A percentile compares a stretch with the other conserved stretches of the same genome.
phyloP scores from a whole-genome alignment of 1,140 invertebrate species.

The Drosophila arizonae region DNA sequence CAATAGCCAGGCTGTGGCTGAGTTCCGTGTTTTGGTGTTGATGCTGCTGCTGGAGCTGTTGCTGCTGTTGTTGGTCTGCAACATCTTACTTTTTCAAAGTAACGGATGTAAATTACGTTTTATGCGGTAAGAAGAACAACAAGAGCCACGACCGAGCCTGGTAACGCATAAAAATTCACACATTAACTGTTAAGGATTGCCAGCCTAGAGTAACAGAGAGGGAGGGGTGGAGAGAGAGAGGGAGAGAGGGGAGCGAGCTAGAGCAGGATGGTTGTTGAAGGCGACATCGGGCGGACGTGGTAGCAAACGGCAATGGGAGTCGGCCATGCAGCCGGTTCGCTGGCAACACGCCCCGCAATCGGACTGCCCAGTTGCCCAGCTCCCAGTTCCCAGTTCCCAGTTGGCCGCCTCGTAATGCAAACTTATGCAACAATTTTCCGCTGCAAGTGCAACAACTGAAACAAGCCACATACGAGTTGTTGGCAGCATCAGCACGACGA shows the following conservation, averaged over 20 bases:
- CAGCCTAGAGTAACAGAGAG: neutral
- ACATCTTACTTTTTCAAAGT: conserved; percentile 55
- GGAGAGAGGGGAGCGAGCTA: neutral
- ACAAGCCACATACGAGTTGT: conserved; percentile 57
- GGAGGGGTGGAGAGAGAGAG: neutral
- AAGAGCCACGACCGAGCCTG: conserved; percentile 61
- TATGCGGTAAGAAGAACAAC: conserved; percentile 76
- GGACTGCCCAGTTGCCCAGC: conserved; percentile 16
- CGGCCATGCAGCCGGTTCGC: conserved; percentile 70
- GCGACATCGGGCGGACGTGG: conserved; percentile 11
- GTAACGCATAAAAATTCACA: conserved; percentile 81
- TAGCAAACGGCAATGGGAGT: conserved; percentile 62
- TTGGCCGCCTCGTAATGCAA: conserved; percentile 58
- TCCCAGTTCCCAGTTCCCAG: conserved; percentile 27
- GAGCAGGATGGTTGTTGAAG: conserved; percentile 16
- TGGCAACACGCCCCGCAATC: conserved; percentile 4
- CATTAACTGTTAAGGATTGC: conserved; percentile 79
- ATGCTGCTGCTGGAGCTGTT: neutral
- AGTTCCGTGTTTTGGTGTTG: neutral
- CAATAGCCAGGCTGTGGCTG: conserved; percentile 11
- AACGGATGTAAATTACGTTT: conserved; percentile 82
- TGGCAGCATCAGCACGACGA: conserved; percentile 20
- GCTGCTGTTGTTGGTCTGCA: conserved; percentile 1
- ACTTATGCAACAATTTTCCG: conserved; percentile 77
- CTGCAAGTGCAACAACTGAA: conserved; percentile 78